Percentiles rank a stretch among this genome's conserved stretches.
Evolutionary conservation across 1,140 invertebrate genomes (phyloP).

Genomic region (Daktulosphaira vitifoliae): DNA sequence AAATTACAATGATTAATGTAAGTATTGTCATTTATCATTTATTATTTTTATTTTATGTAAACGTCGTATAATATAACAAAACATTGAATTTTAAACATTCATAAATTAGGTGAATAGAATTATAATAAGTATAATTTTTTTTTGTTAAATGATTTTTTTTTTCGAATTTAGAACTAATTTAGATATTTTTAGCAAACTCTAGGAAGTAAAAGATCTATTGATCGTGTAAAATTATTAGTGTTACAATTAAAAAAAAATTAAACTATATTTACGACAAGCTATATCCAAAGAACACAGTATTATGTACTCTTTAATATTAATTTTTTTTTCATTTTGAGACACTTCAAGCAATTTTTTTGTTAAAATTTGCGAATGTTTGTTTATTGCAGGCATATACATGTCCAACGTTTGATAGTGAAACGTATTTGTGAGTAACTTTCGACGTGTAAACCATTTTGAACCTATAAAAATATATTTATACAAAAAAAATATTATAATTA

Average conservation of each 20-base stretch:
- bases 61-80: no score
- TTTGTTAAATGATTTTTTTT: no score
- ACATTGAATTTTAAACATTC: no score
- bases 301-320: conserved; percentile 66
- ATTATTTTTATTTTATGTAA: no score
- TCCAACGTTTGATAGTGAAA: conserved; percentile 62
- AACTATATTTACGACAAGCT: conserved; percentile 62
- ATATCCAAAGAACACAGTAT: conserved; percentile 73
- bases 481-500: no score
- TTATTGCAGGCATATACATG: conserved; percentile 54
- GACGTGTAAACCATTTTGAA: conserved; percentile 50
- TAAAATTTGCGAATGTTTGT: conserved; percentile 50
- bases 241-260: conserved; percentile 41
- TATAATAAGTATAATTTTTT: conserved; percentile 30
- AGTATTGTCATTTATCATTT: no score
- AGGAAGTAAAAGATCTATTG: no score
- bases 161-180: no score
- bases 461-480: no score
- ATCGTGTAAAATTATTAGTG: no score
- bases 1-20: background rate
- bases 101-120: no score
- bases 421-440: conserved; percentile 57
- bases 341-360: conserved; percentile 50
- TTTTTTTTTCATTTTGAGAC: background rate
- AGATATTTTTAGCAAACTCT: no score